These are phyloP conservation scores for Amphipoea lucens DNA, from an alignment of 2,888 invertebrate species.

Conservation along the genomic window DNA sequence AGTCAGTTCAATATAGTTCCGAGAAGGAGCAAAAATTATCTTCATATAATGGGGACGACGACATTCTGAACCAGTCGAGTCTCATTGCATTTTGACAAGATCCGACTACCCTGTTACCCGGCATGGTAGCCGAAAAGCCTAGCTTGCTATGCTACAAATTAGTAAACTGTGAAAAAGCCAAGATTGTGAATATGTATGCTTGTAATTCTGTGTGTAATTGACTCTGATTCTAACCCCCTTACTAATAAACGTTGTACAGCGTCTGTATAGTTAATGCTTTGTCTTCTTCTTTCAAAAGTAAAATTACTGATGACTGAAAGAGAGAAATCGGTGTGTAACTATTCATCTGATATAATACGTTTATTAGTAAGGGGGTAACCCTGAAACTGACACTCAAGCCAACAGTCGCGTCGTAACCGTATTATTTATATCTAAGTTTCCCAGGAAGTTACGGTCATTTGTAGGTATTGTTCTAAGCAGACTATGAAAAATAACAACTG, in stretches of 20 bases:
- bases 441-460: constrained; percentile 7
- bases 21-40: not conserved
- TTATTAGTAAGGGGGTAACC: not conserved
- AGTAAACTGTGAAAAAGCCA: not conserved
- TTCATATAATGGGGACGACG: not conserved
- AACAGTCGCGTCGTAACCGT: not conserved
- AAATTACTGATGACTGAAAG: too few species aligned
- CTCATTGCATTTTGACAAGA: not conserved
- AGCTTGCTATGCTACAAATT: not conserved
- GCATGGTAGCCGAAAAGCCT: not conserved
- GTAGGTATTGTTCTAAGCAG: constrained; percentile 12
- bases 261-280: too few species aligned
- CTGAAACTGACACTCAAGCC: not conserved
- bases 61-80: not conserved
- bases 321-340: too few species aligned
- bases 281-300: too few species aligned
- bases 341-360: too few species aligned
- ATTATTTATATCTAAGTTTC: not conserved
- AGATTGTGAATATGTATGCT: not conserved
- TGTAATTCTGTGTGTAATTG: not conserved
- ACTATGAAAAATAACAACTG: constrained; percentile 5
- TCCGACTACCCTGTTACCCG: not conserved
- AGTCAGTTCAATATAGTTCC: not conserved
- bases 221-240: not conserved
- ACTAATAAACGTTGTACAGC: too few species aligned